Conservation (phyloP, 2,113 vertebrate genomes). For the Daubentonia madagascariensis region DNA sequence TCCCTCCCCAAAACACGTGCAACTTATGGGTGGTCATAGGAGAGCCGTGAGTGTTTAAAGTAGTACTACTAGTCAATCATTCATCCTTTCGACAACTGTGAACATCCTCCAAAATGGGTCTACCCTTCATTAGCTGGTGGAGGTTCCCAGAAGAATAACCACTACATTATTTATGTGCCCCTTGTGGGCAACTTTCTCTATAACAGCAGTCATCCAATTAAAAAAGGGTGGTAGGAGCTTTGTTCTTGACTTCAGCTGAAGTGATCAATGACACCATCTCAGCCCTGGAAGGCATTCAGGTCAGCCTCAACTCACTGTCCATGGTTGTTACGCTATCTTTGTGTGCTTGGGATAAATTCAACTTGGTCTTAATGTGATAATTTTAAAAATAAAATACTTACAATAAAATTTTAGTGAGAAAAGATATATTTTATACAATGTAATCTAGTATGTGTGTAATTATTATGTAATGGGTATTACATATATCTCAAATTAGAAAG, state of each 20-base stretch:
- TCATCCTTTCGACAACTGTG: not conserved
- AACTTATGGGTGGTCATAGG: not conserved
- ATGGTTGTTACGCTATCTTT: not conserved
- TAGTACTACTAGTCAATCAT: not conserved
- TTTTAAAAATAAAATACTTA: not conserved
- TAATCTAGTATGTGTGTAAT: not conserved
- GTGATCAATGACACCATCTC: not conserved
- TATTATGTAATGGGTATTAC: not conserved
- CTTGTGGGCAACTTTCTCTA: not conserved
- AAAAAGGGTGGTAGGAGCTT: not conserved
- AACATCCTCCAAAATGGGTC: not conserved
- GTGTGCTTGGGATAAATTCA: not conserved
- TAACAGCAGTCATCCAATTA: not conserved
- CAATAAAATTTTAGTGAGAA: not conserved
- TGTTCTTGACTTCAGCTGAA: not conserved
- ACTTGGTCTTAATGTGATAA: not conserved
- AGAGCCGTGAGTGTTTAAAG: not conserved
- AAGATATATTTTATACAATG: not conserved
- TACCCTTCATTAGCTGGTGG: not conserved
- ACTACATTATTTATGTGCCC: not conserved
- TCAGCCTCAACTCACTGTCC: not conserved
- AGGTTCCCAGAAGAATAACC: not conserved
- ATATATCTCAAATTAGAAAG: not conserved
- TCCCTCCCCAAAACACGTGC: not conserved
- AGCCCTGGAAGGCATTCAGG: not conserved